Conservation (phyloP, 2,113 vertebrate genomes). For the Nyctereutes procyonoides region DNA sequence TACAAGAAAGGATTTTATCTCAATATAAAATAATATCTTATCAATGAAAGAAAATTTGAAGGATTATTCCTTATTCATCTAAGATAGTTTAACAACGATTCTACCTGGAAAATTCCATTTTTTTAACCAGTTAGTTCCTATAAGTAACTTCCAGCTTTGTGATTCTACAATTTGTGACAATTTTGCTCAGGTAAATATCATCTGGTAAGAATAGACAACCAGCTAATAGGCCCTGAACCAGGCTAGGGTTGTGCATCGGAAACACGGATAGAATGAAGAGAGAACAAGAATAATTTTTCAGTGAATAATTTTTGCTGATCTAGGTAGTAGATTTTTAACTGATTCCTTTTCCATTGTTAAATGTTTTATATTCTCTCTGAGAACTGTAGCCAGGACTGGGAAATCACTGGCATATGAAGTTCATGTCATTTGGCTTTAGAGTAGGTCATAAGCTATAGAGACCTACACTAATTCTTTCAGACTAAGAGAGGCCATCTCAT, state of each 20-base stretch:
- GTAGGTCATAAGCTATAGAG: constrained; percentile 34
- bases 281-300: background rate
- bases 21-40: background rate
- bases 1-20: constrained; percentile 12
- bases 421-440: constrained; percentile 20
- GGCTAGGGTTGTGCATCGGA: background rate
- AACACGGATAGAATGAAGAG: background rate
- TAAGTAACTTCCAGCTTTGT: background rate
- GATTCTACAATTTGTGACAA: constrained; percentile 24
- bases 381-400: background rate
- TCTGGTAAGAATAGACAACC: background rate
- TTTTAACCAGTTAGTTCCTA: constrained; percentile 7
- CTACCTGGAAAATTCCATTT: background rate
- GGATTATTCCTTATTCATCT: background rate
- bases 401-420: background rate
- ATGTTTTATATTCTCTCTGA: constrained; percentile 23
- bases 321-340: background rate
- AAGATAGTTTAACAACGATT: background rate
- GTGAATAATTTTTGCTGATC: constrained; percentile 23
- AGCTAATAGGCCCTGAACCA: background rate
- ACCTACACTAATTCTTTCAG: constrained; percentile 60
- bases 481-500: constrained; percentile 22
- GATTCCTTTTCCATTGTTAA: constrained; percentile 32
- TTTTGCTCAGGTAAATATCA: constrained; percentile 27
- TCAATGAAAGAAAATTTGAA: constrained; percentile 20